phyloP scores from a whole-genome alignment of 2,888 invertebrate species.

The Pheosia gnoma region DNA sequence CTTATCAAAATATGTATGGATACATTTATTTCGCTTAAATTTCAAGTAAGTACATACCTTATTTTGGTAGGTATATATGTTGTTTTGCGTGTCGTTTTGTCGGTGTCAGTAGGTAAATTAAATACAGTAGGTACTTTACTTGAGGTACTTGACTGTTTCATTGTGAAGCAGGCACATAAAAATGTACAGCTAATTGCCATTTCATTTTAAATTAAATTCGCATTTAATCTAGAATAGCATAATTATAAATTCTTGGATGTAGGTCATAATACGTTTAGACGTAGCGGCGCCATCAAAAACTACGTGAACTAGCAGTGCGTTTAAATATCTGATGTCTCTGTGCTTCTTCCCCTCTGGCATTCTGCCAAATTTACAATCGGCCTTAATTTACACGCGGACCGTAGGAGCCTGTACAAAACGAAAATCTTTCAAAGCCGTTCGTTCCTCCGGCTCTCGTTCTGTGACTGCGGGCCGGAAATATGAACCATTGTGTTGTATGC shows the following conservation, averaged over 20 bases:
- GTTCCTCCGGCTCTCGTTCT: conserved; percentile 49
- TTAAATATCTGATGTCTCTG: conserved; percentile 57
- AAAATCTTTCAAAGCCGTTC: conserved; percentile 56
- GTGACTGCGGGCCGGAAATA: conserved; percentile 66
- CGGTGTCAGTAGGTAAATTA: too few relatives aligned
- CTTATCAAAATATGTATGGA: too few relatives aligned
- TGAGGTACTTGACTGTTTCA: too few relatives aligned
- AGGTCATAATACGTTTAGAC: conserved; percentile 16
- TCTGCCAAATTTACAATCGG: conserved; percentile 59
- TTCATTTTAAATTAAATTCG: not conserved
- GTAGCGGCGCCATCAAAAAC: conserved; percentile 33
- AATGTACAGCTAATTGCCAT: not conserved
- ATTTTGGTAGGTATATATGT: too few relatives aligned
- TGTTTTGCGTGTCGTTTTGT: too few relatives aligned
- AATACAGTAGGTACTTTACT: too few relatives aligned
- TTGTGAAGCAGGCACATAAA: too few relatives aligned
- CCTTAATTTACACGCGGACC: conserved; percentile 60
- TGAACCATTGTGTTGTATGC: conserved; percentile 65
- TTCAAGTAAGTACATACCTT: too few relatives aligned
- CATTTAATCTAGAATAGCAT: not conserved
- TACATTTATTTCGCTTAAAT: too few relatives aligned
- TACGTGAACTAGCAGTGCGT: conserved; percentile 36
- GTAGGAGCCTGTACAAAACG: conserved; percentile 47
- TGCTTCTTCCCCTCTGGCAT: conserved; percentile 54
- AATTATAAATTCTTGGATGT: not conserved